A percentile compares a stretch with the other conserved stretches of the same genome.
Conservation (phyloP, 2,797 vertebrate genomes). For the Sebastiscus tertius region DNA sequence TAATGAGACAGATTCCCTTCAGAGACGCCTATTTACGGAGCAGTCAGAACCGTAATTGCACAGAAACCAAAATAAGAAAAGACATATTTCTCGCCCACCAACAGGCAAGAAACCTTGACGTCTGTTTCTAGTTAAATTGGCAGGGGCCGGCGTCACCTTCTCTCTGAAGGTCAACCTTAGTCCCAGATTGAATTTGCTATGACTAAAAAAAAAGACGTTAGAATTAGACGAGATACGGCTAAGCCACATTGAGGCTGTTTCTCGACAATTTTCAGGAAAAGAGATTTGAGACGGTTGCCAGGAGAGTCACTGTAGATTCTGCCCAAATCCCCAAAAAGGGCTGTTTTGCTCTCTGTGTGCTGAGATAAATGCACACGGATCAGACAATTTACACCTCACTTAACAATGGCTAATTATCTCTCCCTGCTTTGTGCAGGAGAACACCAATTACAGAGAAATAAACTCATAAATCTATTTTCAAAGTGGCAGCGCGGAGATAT, state of each 20-base stretch:
- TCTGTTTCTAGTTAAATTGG: background rate
- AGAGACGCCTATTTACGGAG: slow-evolving; percentile 55
- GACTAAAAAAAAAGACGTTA: slow-evolving; percentile 33
- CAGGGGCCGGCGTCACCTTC: slow-evolving; percentile 12
- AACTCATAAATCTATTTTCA: slow-evolving; percentile 53
- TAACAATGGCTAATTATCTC: slow-evolving; percentile 71
- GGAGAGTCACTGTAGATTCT: slow-evolving; percentile 10
- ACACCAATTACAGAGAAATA: slow-evolving; percentile 59
- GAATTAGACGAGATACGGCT: slow-evolving; percentile 21
- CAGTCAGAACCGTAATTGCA: slow-evolving; percentile 29
- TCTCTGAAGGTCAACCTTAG: slow-evolving; percentile 36
- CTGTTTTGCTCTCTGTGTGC: slow-evolving; percentile 37
- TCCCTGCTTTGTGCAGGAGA: slow-evolving; percentile 54
- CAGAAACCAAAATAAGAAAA: slow-evolving; percentile 25
- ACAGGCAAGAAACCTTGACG: background rate
- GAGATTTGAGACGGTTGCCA: slow-evolving; percentile 51
- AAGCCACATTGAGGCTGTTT: slow-evolving; percentile 10
- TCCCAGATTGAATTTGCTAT: slow-evolving; percentile 38
- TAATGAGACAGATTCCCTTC: slow-evolving; percentile 67
- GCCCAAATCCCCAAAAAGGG: slow-evolving; percentile 19
- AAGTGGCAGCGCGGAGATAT: slow-evolving; percentile 25
- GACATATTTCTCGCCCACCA: background rate
- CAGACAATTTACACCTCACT: slow-evolving; percentile 63
- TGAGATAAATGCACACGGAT: slow-evolving; percentile 56
- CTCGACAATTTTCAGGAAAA: slow-evolving; percentile 44